Conservation (phyloP, 2,797 vertebrate genomes). For the Cephalopachus bancanus region DNA sequence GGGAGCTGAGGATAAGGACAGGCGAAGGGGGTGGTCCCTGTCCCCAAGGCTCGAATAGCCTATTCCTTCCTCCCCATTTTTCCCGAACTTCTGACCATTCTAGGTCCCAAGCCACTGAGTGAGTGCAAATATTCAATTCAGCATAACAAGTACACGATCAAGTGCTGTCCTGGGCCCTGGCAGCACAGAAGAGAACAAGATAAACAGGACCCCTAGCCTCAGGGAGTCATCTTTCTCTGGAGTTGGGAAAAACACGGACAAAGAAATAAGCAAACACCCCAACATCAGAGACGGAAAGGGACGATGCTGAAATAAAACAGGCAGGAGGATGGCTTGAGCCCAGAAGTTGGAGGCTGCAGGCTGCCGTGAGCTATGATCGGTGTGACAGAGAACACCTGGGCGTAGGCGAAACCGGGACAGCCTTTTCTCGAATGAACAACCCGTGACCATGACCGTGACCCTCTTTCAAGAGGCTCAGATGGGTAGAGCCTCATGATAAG, state of each 20-base stretch:
- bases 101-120: neutral
- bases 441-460: too few species aligned
- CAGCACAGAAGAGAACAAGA: neutral
- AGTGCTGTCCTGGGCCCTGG: neutral
- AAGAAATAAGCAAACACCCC: neutral
- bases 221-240: neutral
- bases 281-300: neutral
- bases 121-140: neutral
- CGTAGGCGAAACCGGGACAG: fast-evolving
- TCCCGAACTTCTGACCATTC: neutral
- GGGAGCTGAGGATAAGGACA: neutral
- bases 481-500: neutral
- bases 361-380: too few species aligned
- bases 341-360: too few species aligned
- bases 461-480: neutral
- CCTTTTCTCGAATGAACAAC: too few species aligned
- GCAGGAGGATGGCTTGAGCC: neutral
- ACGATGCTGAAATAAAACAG: neutral
- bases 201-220: neutral
- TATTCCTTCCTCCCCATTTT: neutral
- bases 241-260: neutral
- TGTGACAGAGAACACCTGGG: neutral
- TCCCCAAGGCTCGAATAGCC: neutral
- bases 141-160: neutral
- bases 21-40: fast-evolving